Evolutionary conservation across 2,888 invertebrate genomes (phyloP), one percentile per base, ranked within the genome.

Genomic region (Latrodectus elegans): DNA sequence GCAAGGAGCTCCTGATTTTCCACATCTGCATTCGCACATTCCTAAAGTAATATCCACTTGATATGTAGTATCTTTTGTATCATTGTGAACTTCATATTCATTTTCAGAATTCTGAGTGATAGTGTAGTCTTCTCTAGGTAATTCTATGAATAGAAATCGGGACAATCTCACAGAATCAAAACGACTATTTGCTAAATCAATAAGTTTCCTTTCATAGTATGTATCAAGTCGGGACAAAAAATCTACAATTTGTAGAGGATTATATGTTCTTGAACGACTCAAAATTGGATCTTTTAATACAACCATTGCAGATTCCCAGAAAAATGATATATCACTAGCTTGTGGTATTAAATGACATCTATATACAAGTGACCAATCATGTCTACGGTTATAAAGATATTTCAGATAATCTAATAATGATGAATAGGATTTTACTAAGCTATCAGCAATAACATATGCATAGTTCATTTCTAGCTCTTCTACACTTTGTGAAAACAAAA

Each of bases 1-100:
- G 60, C 88, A 88, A 0, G 88, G 88, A 12, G 88, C 88, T 12
- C 88, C 88, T 8, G 65, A 68, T 52, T 80, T 84, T 2, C 88
- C 88, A 22, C 67, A 79, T 51, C 80, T 70, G 52, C 88, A 88
- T 71, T 88, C 88, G 60, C 88, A 88, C 79, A 88, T 75, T 4
- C 88, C 88, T 49, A 88, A 51, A 52, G 88, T 79, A 6, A 84
- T 64, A 26, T 88, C 88, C 0, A 76, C 80, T 49, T 83, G 88
- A 52, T 88, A 88, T 10, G 76, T 76, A 8, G 88, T 88, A 52
- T 88, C 88, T 51, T 88, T 84, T 4, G 75, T 80, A n/a, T 88
- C 88, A 65, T 88, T 88, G 65, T 84, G 88, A 11, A 88, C 88
- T 68, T 88, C 88, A 65, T 88, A 88, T 65, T 88, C 88, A 26